These are phyloP conservation scores for Rhodeus uyekii DNA, from an alignment of 2,797 vertebrate species.

Conservation along the genomic window DNA sequence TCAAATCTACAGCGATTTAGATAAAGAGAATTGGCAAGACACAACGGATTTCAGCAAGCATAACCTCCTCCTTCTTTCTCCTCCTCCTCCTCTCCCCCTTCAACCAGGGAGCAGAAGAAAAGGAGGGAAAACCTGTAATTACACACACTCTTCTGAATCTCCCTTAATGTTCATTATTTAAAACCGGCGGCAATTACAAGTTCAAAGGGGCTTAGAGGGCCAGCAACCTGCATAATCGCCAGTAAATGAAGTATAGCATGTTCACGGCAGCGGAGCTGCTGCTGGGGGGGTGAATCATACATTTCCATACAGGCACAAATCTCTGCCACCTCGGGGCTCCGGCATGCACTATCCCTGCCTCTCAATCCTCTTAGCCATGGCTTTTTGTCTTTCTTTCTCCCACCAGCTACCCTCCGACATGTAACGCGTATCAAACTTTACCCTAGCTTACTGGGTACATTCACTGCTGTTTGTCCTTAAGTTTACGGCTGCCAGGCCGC, in stretches of 20 bases:
- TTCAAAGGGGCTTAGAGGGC: slow-evolving; percentile 98
- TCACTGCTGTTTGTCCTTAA: slow-evolving; percentile 72
- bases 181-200: slow-evolving; percentile 99
- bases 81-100: slow-evolving; percentile 58
- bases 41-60: slow-evolving; percentile 75
- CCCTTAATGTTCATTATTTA: slow-evolving; percentile 98
- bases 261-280: slow-evolving; percentile 92
- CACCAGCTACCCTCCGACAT: slow-evolving; percentile 42
- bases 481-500: slow-evolving; percentile 61
- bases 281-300: slow-evolving; percentile 88
- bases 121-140: slow-evolving; percentile 87
- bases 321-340: slow-evolving; percentile 83
- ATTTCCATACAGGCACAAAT: slow-evolving; percentile 90
- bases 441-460: slow-evolving; percentile 51
- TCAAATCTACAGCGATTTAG: slow-evolving; percentile 82
- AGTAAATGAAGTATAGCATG: slow-evolving; percentile 95
- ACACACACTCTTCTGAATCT: slow-evolving; percentile 94
- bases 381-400: slow-evolving; percentile 62
- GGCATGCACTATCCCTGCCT: slow-evolving; percentile 74
- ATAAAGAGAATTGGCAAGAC: slow-evolving; percentile 78
- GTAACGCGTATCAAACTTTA: slow-evolving; percentile 64
- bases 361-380: slow-evolving; percentile 81
- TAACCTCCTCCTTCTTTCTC: slow-evolving; percentile 68
- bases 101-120: slow-evolving; percentile 67
- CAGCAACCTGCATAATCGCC: slow-evolving; percentile 97